phyloP scores from a whole-genome alignment of 2,797 vertebrate species.

The Cossypha heuglini region DNA sequence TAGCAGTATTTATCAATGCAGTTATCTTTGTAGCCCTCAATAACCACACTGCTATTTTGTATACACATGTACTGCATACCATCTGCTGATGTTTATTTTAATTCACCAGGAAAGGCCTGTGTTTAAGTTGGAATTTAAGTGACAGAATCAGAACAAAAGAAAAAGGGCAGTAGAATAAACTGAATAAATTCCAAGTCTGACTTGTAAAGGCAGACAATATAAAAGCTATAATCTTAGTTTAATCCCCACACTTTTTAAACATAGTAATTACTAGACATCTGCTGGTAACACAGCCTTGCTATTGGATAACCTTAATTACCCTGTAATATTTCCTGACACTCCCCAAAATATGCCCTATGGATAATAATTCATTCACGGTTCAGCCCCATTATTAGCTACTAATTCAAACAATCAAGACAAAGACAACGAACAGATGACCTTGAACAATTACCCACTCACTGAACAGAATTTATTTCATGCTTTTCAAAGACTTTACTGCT shows the following conservation, averaged over 20 bases:
- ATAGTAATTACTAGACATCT: constrained; percentile 82
- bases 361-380: constrained; percentile 83
- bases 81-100: constrained; percentile 78
- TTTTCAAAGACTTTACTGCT: constrained; percentile 66
- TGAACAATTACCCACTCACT: constrained; percentile 73
- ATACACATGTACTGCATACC: constrained; percentile 57
- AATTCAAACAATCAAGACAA: constrained; percentile 80
- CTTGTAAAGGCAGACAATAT: constrained; percentile 81
- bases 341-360: constrained; percentile 77
- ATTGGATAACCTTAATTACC: constrained; percentile 80
- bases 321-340: constrained; percentile 80
- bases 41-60: constrained; percentile 53
- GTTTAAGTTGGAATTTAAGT: constrained; percentile 74
- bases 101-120: constrained; percentile 68
- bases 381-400: constrained; percentile 79
- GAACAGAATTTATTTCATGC: constrained; percentile 74
- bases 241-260: constrained; percentile 77
- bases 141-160: constrained; percentile 77
- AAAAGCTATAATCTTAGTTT: constrained; percentile 86
- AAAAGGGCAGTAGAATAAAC: constrained; percentile 74
- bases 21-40: constrained; percentile 24
- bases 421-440: constrained; percentile 78
- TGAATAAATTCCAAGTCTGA: constrained; percentile 80
- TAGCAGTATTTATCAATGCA: constrained; percentile 34
- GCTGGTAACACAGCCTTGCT: constrained; percentile 74